A percentile compares a stretch with the other conserved stretches of the same genome.
These are phyloP conservation scores for Mareca penelope DNA, from an alignment of 2,797 vertebrate genomes.

Conservation along the genomic window DNA sequence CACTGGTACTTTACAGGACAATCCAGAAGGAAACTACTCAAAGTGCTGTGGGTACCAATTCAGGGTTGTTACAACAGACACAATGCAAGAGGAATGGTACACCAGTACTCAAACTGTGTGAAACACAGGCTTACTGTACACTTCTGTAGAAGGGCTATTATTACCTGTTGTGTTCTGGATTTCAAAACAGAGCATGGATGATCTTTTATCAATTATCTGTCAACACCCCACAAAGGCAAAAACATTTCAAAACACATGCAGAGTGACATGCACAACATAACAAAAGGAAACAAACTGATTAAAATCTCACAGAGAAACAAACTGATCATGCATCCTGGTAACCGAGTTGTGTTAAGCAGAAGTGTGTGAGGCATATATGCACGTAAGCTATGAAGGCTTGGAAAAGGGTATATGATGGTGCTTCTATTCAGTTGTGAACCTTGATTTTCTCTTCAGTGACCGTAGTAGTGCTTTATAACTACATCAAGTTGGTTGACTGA, in stretches of 20 bases:
- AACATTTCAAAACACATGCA: background rate
- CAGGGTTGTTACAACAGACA: background rate
- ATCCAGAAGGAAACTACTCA: background rate
- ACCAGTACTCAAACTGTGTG: background rate
- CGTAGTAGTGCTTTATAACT: background rate
- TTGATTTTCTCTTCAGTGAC: background rate
- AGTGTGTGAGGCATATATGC: background rate
- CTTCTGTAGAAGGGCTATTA: background rate
- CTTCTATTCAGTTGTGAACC: background rate
- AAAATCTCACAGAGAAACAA: background rate
- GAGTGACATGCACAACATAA: background rate
- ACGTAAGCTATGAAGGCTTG: background rate
- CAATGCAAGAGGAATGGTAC: background rate
- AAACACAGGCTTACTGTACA: background rate
- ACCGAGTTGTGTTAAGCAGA: background rate
- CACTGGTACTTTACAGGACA: background rate
- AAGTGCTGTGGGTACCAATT: background rate
- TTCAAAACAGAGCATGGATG: background rate
- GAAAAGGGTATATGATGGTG: background rate
- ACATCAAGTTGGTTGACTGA: background rate
- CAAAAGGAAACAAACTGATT: background rate
- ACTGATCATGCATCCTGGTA: conserved; percentile 17
- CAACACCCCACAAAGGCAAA: background rate
- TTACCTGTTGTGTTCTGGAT: background rate
- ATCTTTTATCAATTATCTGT: background rate